These are phyloP conservation scores for Pogonognathellus flavescens DNA, from an alignment of 1,140 invertebrate genomes.

Conservation along the genomic window DNA sequence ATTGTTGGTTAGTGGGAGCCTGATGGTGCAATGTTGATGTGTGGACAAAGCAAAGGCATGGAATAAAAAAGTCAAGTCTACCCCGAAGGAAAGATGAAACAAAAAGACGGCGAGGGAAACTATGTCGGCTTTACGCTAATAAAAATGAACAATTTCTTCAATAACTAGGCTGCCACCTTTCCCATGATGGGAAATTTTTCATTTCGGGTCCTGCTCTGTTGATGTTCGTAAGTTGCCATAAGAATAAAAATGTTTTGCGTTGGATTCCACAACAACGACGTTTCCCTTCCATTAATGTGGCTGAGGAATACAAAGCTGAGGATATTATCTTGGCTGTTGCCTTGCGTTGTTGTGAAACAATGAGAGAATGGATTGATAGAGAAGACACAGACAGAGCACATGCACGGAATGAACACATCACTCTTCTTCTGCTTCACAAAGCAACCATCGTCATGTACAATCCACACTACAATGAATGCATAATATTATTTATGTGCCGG, in stretches of 20 bases:
- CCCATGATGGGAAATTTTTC: constrained; percentile 44
- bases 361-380: no score
- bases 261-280: not conserved
- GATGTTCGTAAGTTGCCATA: not conserved
- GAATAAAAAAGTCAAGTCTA: not conserved
- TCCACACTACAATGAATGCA: no score
- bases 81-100: not conserved
- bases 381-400: no score
- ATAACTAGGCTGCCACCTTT: constrained; percentile 42
- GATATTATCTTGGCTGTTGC: not conserved
- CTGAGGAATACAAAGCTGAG: not conserved
- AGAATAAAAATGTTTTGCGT: not conserved
- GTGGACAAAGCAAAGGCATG: not conserved
- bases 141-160: constrained; percentile 34
- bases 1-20: not conserved
- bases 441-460: no score
- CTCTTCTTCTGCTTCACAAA: no score
- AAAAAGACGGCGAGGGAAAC: not conserved
- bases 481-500: no score
- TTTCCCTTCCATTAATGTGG: not conserved
- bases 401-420: no score
- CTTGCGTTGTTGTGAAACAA: no score
- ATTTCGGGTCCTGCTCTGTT: constrained; percentile 20
- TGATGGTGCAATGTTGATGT: constrained; percentile 12
- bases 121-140: constrained; percentile 24